A percentile compares a stretch with the other conserved stretches of the same genome.
Conservation (phyloP, 2,888 invertebrate genomes). For the Erynnis tages region DNA sequence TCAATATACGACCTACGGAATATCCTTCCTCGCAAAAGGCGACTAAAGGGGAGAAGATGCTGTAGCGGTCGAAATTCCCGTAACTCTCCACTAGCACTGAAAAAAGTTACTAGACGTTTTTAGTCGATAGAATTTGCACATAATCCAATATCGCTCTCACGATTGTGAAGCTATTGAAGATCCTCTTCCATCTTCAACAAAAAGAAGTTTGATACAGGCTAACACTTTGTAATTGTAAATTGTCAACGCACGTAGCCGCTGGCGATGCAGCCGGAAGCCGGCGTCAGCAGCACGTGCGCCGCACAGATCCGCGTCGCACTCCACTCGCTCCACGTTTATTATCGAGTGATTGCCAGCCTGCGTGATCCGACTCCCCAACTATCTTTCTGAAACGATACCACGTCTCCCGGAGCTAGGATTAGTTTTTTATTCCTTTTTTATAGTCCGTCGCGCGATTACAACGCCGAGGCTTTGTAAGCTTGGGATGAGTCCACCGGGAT, state of each 20-base stretch:
- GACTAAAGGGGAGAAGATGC: too few relatives aligned
- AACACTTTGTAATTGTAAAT: too few relatives aligned
- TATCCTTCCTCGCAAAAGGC: too few relatives aligned
- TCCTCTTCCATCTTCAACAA: too few relatives aligned
- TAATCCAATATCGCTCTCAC: too few relatives aligned
- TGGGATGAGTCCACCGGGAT: slow-evolving; percentile 27
- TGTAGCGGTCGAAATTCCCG: too few relatives aligned
- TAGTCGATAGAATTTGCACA: too few relatives aligned
- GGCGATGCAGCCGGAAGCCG: slow-evolving; percentile 49
- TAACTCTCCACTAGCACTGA: too few relatives aligned
- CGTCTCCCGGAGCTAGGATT: slow-evolving; percentile 54
- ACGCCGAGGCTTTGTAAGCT: slow-evolving; percentile 30
- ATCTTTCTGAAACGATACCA: slow-evolving; percentile 59
- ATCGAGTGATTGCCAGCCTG: slow-evolving; percentile 76
- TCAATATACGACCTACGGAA: too few relatives aligned
- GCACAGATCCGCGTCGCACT: slow-evolving; percentile 45
- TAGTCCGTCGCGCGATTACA: slow-evolving; percentile 42
- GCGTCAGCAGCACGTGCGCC: slow-evolving; percentile 43
- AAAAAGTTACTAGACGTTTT: too few relatives aligned
- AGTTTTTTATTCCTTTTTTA: slow-evolving; percentile 65
- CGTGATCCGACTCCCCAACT: slow-evolving; percentile 75
- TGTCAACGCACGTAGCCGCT: slow-evolving; percentile 34
- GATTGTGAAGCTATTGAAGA: too few relatives aligned
- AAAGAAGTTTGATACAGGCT: too few relatives aligned
- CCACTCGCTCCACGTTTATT: slow-evolving; percentile 72